Conservation (phyloP, 2,113 vertebrate species). For the Camelus dromedarius region DNA sequence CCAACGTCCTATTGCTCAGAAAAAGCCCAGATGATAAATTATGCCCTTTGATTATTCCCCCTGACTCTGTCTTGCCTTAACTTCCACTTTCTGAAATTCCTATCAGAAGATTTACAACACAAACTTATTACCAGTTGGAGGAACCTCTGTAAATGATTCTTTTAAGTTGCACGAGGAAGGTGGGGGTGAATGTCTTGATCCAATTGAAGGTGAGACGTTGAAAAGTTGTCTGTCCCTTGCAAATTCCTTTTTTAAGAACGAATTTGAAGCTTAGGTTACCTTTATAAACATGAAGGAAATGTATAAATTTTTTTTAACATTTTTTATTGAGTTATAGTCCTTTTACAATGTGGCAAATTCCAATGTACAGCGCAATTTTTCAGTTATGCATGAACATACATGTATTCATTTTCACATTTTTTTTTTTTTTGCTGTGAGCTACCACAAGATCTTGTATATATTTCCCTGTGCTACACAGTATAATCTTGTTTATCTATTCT, state of each 20-base stretch:
- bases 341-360: no score
- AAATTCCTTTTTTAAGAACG: background rate
- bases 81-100: background rate
- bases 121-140: background rate
- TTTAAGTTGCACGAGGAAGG: fast-evolving
- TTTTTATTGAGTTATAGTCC: no score
- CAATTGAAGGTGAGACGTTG: fast-evolving
- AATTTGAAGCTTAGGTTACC: fast-evolving
- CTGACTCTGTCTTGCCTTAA: background rate
- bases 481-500: no score
- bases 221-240: background rate
- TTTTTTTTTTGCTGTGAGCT: no score
- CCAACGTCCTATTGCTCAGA: background rate
- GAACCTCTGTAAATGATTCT: fast-evolving
- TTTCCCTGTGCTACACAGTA: no score
- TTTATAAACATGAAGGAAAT: background rate
- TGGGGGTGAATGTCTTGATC: background rate
- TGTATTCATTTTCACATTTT: no score
- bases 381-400: no score
- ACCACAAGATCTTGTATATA: no score
- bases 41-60: background rate
- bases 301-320: background rate
- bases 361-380: no score
- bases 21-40: background rate
- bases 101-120: background rate